phyloP scores from a whole-genome alignment of 2,797 vertebrate genomes.

The Sciaenops ocellatus region DNA sequence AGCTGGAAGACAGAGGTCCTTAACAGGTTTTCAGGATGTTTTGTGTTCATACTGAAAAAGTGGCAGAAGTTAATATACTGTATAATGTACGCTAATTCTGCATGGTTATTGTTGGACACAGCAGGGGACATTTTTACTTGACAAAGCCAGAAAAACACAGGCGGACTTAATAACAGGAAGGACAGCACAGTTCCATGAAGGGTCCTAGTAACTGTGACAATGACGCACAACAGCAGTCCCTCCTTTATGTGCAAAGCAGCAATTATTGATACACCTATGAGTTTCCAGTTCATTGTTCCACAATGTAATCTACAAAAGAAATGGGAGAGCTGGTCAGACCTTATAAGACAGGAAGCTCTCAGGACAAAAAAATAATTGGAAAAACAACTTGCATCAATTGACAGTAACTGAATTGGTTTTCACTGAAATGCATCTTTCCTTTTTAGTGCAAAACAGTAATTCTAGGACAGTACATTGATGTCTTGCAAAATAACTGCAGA shows the following conservation, averaged over 20 bases:
- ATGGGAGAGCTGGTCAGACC: not conserved
- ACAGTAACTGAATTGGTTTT: not conserved
- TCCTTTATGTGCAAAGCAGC: too few relatives aligned
- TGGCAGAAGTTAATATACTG: not conserved
- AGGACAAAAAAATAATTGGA: not conserved
- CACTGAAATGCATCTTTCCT: not conserved
- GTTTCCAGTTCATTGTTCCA: not conserved
- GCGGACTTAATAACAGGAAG: too few relatives aligned
- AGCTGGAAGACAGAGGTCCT: not conserved
- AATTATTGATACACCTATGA: too few relatives aligned
- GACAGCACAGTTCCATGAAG: too few relatives aligned
- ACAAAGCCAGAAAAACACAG: too few relatives aligned
- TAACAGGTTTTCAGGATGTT: not conserved
- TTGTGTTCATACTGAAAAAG: not conserved
- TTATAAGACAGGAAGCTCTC: not conserved
- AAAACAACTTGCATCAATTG: not conserved
- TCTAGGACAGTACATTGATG: not conserved
- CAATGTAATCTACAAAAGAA: not conserved
- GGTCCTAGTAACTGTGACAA: too few relatives aligned
- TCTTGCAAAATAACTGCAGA: not conserved
- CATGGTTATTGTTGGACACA: not conserved
- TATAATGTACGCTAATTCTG: not conserved
- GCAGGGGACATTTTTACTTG: too few relatives aligned
- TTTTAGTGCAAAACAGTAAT: not conserved
- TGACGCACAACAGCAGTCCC: too few relatives aligned